phyloP scores from a whole-genome alignment of 53 echinoderm and acorn worm genomes.

The Paracentrotus lividus region DNA sequence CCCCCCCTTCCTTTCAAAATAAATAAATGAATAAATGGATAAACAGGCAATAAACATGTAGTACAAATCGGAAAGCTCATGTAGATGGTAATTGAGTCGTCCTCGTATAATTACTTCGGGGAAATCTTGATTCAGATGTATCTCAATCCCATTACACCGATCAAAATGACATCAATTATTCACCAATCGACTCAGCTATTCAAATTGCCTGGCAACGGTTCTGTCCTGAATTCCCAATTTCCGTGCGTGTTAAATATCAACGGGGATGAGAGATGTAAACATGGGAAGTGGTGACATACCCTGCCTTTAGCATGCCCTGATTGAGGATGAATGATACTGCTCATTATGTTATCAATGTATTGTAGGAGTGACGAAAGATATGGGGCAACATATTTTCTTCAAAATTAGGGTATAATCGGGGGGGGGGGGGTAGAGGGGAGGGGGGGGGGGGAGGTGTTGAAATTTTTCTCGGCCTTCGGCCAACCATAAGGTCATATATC shows the following conservation, averaged over 20 bases:
- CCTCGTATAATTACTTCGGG: constrained; percentile 18
- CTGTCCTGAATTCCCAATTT: background rate
- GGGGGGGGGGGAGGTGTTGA: background rate
- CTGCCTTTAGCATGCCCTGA: background rate
- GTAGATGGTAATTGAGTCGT: background rate
- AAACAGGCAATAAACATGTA: background rate
- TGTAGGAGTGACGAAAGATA: background rate
- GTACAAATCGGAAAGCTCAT: background rate
- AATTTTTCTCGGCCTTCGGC: background rate
- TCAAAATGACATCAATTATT: constrained; percentile 12
- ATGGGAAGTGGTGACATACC: background rate
- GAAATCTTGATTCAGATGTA: background rate
- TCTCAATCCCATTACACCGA: constrained; percentile 6
- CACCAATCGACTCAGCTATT: background rate
- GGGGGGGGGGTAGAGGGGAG: background rate
- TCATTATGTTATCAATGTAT: background rate
- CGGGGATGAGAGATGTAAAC: background rate
- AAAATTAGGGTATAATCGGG: too few species aligned
- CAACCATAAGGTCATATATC: too few species aligned
- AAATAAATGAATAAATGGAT: too few species aligned
- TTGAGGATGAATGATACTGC: background rate
- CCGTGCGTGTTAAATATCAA: constrained; percentile 10
- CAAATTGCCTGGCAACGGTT: constrained; percentile 21
- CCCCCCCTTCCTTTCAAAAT: too few species aligned
- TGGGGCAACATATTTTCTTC: too few species aligned